Percentiles rank a stretch among this genome's conserved stretches.
Evolutionary conservation across 1,140 invertebrate genomes (phyloP).

Genomic region (Parapsyche elsis): DNA sequence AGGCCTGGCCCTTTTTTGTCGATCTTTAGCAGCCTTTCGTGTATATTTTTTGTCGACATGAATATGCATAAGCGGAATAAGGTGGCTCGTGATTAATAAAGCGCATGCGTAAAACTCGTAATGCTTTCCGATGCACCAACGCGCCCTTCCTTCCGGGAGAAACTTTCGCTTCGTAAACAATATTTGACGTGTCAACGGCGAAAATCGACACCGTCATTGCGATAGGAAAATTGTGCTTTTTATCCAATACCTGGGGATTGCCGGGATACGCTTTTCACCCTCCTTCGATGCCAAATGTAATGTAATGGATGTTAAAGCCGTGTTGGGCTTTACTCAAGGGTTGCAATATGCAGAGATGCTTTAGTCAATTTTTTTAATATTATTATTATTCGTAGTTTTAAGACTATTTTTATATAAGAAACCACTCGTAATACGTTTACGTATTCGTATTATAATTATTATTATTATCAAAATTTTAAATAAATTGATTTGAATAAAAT

Average conservation of each 20-base stretch:
- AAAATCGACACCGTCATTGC: conserved; percentile 16
- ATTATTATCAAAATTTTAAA: neutral
- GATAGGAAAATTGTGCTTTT: conserved; percentile 10
- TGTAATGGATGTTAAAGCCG: conserved; percentile 7
- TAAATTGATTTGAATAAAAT: too few species aligned
- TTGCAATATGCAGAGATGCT: neutral
- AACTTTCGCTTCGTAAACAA: neutral
- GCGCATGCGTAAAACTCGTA: neutral
- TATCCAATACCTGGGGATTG: conserved; percentile 11
- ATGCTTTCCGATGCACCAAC: too few species aligned
- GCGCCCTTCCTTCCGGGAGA: neutral
- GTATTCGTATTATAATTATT: too few species aligned
- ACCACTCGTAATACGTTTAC: too few species aligned
- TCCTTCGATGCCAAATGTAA: conserved; percentile 5
- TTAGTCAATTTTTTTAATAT: too few species aligned
- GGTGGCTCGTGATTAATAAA: neutral
- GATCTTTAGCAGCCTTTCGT: neutral
- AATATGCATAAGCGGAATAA: conserved; percentile 17
- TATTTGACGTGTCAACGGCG: neutral
- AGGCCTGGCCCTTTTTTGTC: conserved; percentile 1
- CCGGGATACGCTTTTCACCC: neutral
- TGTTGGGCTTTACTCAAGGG: neutral
- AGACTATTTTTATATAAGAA: too few species aligned
- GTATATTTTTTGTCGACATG: conserved; percentile 19
- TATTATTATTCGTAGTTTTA: too few species aligned